phyloP scores from a whole-genome alignment of 1,140 invertebrate genomes.

The Bombus pascuorum region DNA sequence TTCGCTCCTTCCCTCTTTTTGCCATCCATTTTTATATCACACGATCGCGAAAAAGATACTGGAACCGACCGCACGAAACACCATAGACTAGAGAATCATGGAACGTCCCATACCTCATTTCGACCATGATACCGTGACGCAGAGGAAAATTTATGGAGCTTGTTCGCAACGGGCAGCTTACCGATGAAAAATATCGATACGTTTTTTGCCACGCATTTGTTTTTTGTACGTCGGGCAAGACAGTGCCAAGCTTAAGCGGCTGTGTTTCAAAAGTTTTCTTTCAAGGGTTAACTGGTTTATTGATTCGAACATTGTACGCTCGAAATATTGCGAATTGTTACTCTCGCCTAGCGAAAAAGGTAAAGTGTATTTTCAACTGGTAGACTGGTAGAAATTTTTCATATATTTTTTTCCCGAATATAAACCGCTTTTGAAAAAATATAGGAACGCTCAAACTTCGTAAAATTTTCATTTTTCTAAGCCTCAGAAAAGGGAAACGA shows the following conservation, averaged over 20 bases:
- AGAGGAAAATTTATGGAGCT: constrained; percentile 33
- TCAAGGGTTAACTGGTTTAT: not conserved
- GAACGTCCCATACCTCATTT: not conserved
- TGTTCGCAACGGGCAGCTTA: not conserved
- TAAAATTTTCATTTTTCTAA: not conserved
- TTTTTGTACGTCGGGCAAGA: not conserved
- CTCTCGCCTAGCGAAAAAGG: too few species aligned
- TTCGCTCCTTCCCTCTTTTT: not conserved
- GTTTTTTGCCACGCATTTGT: not conserved
- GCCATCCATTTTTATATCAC: not conserved
- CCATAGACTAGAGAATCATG: not conserved
- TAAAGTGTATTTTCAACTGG: not conserved
- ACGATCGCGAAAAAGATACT: not conserved
- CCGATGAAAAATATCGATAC: constrained; percentile 21
- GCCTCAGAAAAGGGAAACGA: not conserved
- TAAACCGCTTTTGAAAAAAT: not conserved
- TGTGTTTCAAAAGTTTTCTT: not conserved
- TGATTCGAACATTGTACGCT: not conserved
- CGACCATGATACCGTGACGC: not conserved
- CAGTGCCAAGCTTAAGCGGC: not conserved
- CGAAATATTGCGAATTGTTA: not conserved
- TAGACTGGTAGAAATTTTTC: not conserved
- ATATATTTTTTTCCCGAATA: not conserved
- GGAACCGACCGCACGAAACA: not conserved
- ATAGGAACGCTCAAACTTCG: not conserved